Percentiles rank a stretch among this genome's conserved stretches.
Evolutionary conservation across 2,797 vertebrate species (phyloP).

Genomic region (Adelosebastes latens): DNA sequence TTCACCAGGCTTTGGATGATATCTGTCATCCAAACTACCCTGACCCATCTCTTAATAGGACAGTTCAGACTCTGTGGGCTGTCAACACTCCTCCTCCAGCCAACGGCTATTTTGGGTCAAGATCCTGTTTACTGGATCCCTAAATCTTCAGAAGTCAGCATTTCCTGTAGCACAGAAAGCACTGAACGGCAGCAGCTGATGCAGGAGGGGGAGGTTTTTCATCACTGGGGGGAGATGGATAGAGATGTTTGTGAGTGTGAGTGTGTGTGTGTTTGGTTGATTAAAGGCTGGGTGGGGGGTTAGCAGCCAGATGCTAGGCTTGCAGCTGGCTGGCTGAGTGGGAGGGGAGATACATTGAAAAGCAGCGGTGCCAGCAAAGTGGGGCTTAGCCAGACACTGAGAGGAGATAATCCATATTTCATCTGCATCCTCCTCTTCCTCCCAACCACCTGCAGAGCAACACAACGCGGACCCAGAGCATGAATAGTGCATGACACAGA

Average conservation of each 20-base stretch:
- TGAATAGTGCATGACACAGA: conserved; percentile 70
- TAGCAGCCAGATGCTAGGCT: conserved; percentile 62
- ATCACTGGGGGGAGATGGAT: conserved; percentile 31
- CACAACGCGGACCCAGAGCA: conserved; percentile 58
- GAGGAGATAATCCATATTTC: conserved; percentile 81
- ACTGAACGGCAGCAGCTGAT: conserved; percentile 30
- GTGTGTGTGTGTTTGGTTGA: conserved; percentile 48
- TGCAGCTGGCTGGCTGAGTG: conserved; percentile 65
- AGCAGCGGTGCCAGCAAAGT: conserved; percentile 62
- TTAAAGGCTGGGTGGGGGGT: conserved; percentile 62
- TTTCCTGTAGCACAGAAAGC: conserved; percentile 64
- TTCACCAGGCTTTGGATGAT: conserved; percentile 44
- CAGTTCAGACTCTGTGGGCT: conserved; percentile 33
- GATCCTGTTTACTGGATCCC: conserved; percentile 70
- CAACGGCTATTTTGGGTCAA: conserved; percentile 62
- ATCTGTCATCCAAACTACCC: conserved; percentile 51
- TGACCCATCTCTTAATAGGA: conserved; percentile 48
- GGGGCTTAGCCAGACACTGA: conserved; percentile 72
- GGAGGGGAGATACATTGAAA: conserved; percentile 66
- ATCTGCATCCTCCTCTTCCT: conserved; percentile 70
- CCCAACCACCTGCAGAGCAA: conserved; percentile 71
- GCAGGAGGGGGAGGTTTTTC: conserved; percentile 14
- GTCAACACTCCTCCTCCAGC: conserved; percentile 42
- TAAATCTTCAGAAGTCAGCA: conserved; percentile 63
- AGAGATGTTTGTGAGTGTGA: conserved; percentile 37